Evolutionary conservation across 2,797 vertebrate genomes (phyloP), one percentile per base, ranked within the genome.

Genomic region (Erethizon dorsatum): DNA sequence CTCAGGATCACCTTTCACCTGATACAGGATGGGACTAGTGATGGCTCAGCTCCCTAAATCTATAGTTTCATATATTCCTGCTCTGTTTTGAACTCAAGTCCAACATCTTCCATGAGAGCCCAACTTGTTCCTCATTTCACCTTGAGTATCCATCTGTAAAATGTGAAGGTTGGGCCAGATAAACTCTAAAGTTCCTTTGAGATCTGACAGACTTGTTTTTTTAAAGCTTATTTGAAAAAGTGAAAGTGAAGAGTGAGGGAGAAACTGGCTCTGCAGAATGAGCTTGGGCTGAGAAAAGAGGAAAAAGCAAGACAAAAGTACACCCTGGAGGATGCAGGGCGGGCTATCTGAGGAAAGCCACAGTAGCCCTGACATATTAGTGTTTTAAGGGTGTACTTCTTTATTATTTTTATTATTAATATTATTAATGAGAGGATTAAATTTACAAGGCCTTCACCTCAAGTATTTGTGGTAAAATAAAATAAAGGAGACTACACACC

Each of bases 391-490:
- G 45, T 83, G 2, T 5, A 31, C 1, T 17, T 85, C 41, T 87
- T 89, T 82, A 89, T 63, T 45, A 37, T 90, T 83, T 85, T 56
- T 52, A 47, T 54, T 20, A 73, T 90, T 56, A 47, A 59, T 61
- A 69, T 73, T 88, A 54, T 56, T 56, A 22, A 73, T 31, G 24
- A 73, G 50, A 86, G 6, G 45, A 54, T 89, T 91, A 75, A 26
- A 79, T 78, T 79, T 52, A 75, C 10, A 50, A 86, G 26, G 26
- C 0, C 22, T 95, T 94, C 65, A 78, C 50, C 37, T 82, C 61
- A 90, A 85, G 24, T 67, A 20, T 73, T 85, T 87, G 14, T 79
- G 45, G 57, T 83, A 37, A 92, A 94, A 94, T 57, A 95, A 69
- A 91, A 83, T 56, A 47, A 89, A 88, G 24, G 47, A 6, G 4